phyloP scores from a whole-genome alignment of 2,113 vertebrate genomes.

The Phyllostomus discolor region DNA sequence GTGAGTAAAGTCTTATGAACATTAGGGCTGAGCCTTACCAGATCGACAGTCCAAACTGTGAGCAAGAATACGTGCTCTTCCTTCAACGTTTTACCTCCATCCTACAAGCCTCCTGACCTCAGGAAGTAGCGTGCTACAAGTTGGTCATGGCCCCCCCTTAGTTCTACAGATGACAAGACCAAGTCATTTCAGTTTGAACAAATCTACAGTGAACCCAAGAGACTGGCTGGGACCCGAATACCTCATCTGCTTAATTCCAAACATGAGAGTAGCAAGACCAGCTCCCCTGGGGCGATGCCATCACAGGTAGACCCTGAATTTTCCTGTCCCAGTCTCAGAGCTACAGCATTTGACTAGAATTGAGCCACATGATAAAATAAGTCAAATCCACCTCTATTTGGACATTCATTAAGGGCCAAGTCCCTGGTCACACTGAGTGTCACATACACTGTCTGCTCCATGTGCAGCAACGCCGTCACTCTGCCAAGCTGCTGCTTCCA shows the following conservation, averaged over 20 bases:
- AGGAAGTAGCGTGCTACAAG: neutral
- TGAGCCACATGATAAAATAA: neutral
- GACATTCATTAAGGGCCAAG: neutral
- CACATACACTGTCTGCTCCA: neutral
- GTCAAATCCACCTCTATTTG: neutral
- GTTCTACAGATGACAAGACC: neutral
- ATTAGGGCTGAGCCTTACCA: neutral
- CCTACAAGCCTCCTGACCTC: neutral
- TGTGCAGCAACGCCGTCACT: neutral
- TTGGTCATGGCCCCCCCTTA: neutral
- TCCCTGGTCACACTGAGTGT: neutral
- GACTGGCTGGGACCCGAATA: neutral
- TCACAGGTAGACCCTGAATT: neutral
- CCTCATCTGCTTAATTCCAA: neutral
- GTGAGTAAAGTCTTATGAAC: neutral
- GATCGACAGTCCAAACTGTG: neutral
- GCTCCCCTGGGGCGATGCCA: neutral
- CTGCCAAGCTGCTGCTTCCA: neutral
- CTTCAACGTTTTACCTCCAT: neutral
- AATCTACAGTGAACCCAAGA: neutral
- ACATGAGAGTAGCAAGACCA: neutral
- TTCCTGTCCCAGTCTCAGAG: neutral
- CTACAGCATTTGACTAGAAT: neutral
- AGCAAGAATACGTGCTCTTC: neutral
- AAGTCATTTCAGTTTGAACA: neutral